Evolutionary conservation across 2,888 invertebrate genomes (phyloP).

Genomic region (Pandemis cinnamomeana): DNA sequence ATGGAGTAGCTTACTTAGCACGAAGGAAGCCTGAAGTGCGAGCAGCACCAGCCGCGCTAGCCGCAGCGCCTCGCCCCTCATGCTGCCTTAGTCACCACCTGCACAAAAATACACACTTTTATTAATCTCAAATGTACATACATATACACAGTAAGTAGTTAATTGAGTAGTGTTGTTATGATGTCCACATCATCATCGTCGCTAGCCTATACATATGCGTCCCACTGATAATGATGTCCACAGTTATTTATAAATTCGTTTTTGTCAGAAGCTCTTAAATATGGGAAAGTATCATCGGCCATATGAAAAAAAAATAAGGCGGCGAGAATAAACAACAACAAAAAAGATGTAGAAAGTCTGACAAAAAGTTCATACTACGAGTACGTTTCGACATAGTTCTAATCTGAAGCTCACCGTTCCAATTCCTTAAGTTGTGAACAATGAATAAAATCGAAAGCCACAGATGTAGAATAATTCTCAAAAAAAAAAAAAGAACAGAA

Average conservation of each 20-base stretch:
- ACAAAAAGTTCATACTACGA: slow-evolving; percentile 50
- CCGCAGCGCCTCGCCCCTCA: slow-evolving; percentile 76
- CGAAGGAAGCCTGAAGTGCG: slow-evolving; percentile 71
- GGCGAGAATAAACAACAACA: slow-evolving; percentile 30
- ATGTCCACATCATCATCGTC: background rate
- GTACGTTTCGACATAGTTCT: slow-evolving; percentile 40
- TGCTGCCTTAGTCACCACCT: slow-evolving; percentile 65
- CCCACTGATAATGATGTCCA: background rate
- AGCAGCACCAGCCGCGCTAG: slow-evolving; percentile 74
- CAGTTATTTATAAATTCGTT: background rate
- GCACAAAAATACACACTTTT: slow-evolving; percentile 45
- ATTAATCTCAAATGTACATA: background rate
- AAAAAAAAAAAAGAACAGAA: background rate
- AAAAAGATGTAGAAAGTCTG: slow-evolving; percentile 51
- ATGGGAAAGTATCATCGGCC: slow-evolving; percentile 24
- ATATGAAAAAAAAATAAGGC: slow-evolving; percentile 25
- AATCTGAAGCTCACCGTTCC: slow-evolving; percentile 45
- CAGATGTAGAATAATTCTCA: background rate
- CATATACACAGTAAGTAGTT: background rate
- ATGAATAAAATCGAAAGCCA: slow-evolving; percentile 64
- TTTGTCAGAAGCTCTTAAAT: background rate
- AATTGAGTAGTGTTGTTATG: no score
- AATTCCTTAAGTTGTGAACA: slow-evolving; percentile 45
- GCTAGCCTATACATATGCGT: background rate
- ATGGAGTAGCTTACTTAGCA: slow-evolving; percentile 62